A percentile compares a stretch with the other conserved stretches of the same genome.
Evolutionary conservation across 2,113 vertebrate species (phyloP).

Genomic region (Antigone vipio): DNA sequence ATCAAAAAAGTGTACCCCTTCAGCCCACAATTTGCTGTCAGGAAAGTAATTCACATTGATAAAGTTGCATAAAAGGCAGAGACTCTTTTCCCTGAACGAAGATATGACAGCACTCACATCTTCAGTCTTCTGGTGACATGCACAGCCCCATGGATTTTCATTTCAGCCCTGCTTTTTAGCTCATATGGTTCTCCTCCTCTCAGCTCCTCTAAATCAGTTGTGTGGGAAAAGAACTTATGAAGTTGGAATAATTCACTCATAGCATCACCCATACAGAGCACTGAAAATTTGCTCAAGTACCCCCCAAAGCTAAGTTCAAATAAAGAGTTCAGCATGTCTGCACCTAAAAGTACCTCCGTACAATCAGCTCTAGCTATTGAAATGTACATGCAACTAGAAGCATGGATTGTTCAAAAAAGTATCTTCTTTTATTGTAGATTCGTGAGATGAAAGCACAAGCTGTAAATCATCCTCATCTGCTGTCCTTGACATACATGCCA

Average conservation of each 20-base stretch:
- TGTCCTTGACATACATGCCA: background rate
- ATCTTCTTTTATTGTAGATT: background rate
- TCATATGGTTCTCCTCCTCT: background rate
- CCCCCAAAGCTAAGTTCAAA: background rate
- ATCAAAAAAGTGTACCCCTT: background rate
- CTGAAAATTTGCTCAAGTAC: background rate
- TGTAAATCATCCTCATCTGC: background rate
- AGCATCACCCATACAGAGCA: background rate
- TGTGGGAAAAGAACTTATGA: background rate
- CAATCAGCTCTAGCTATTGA: background rate
- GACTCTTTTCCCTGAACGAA: background rate
- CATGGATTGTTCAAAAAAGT: background rate
- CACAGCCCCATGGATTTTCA: background rate
- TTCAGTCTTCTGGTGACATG: background rate
- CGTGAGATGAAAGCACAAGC: background rate
- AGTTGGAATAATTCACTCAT: background rate
- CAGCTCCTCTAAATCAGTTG: background rate
- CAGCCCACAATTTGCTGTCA: background rate
- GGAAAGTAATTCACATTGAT: background rate
- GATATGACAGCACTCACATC: background rate
- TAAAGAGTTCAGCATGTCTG: background rate
- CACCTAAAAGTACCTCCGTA: background rate
- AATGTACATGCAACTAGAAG: background rate
- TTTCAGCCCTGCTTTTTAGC: background rate
- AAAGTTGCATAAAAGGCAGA: background rate